Conservation (phyloP, 2,113 vertebrate species). For the Zeus faber region DNA sequence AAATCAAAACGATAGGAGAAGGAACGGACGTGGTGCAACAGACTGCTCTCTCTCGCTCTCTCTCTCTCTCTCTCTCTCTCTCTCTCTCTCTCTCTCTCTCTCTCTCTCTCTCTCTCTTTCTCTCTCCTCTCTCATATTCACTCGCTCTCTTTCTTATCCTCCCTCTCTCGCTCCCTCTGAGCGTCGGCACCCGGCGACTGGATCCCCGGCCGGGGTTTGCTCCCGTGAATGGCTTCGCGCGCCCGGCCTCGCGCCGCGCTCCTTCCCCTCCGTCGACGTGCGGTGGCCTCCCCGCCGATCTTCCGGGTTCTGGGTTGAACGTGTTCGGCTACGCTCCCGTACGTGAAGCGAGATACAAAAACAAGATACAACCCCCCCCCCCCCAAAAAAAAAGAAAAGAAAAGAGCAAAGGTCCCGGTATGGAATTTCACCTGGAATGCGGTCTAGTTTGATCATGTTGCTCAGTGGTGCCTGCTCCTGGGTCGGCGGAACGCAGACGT, state of each 20-base stretch:
- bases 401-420: slow-evolving; percentile 36
- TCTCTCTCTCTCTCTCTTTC: not conserved
- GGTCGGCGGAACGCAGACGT: slow-evolving; percentile 20
- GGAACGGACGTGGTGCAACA: no score
- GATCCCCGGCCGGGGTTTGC: no score
- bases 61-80: slow-evolving; percentile 22
- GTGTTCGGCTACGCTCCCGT: no score
- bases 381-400: no score
- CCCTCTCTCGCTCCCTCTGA: not conserved
- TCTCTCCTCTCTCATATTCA: slow-evolving; percentile 13
- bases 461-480: slow-evolving; percentile 32
- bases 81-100: not conserved
- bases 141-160: not conserved
- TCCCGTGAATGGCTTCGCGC: no score
- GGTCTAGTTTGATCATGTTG: slow-evolving; percentile 57
- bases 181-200: no score
- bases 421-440: slow-evolving; percentile 57
- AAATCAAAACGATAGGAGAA: no score
- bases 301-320: no score
- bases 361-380: slow-evolving; percentile 4
- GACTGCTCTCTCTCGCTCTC: slow-evolving; percentile 20
- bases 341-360: no score
- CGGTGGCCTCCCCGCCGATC: no score
- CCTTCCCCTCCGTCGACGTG: no score
- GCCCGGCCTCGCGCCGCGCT: no score